Conservation (phyloP, 2,113 vertebrate genomes). For the Syngnathus scovelli region DNA sequence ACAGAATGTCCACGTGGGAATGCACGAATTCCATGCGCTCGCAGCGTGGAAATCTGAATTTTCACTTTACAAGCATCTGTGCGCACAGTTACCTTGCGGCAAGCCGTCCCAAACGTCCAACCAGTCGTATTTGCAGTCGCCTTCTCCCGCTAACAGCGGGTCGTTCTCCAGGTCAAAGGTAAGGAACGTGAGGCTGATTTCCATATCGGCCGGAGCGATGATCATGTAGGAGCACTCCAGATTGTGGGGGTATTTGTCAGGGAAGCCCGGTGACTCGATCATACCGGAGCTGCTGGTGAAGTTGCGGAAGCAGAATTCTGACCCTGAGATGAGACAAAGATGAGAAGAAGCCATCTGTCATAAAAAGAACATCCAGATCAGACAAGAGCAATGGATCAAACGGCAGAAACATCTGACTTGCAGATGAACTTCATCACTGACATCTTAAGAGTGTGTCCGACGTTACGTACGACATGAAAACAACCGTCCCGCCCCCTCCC, state of each 20-base stretch:
- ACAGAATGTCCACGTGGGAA: conserved; percentile 26
- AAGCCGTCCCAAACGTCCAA: conserved; percentile 97
- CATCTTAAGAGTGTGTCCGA: background rate
- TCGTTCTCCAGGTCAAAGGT: conserved; percentile 96
- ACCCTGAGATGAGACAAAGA: conserved; percentile 70
- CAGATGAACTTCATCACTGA: conserved; percentile 52
- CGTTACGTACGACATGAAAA: conserved; percentile 9
- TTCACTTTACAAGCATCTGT: background rate
- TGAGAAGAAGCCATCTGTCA: conserved; percentile 19
- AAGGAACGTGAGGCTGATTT: conserved; percentile 88
- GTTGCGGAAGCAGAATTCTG: conserved; percentile 96
- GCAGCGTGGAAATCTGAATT: background rate
- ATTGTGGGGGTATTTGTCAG: conserved; percentile 97
- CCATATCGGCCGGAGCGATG: conserved; percentile 87
- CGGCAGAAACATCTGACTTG: conserved; percentile 52
- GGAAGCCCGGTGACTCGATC: conserved; percentile 93
- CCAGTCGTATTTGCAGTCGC: conserved; percentile 98
- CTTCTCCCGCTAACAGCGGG: conserved; percentile 86
- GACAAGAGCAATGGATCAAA: conserved; percentile 41
- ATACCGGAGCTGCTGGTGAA: conserved; percentile 85
- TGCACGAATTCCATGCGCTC: background rate
- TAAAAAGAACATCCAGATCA: conserved; percentile 14
- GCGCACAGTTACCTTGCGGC: conserved; percentile 80
- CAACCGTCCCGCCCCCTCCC: background rate
- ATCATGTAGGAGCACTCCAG: conserved; percentile 95